A percentile compares a stretch with the other conserved stretches of the same genome.
phyloP scores from a whole-genome alignment of 2,113 vertebrate species.

The Argyrosomus japonicus region DNA sequence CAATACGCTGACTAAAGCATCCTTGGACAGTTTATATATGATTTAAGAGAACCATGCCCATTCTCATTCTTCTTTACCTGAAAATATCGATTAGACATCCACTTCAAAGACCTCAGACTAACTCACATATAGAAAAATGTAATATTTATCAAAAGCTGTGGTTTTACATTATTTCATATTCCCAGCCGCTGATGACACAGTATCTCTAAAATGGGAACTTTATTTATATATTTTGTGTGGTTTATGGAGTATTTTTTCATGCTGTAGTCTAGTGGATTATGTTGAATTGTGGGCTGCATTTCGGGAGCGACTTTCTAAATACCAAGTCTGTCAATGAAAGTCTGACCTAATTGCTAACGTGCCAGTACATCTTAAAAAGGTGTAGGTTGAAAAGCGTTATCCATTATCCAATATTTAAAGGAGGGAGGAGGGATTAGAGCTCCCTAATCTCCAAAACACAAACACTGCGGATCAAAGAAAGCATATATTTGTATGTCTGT shows the following conservation, averaged over 20 bases:
- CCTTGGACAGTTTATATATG: slow-evolving; percentile 1
- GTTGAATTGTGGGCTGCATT: slow-evolving; percentile 19
- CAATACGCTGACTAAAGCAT: slow-evolving; percentile 20
- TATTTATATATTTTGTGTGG: background rate
- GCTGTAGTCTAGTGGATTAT: background rate
- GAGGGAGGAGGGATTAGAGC: slow-evolving; percentile 20
- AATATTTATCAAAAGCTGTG: background rate
- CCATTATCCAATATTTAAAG: slow-evolving; percentile 15
- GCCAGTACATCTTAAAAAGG: slow-evolving; percentile 22
- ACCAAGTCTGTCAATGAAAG: slow-evolving; percentile 23
- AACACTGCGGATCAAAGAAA: slow-evolving; percentile 12
- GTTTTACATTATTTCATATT: background rate
- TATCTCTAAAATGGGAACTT: slow-evolving; percentile 1
- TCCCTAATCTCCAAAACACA: slow-evolving; percentile 29
- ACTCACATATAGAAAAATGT: background rate
- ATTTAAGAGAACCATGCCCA: slow-evolving; percentile 6
- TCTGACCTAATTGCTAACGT: slow-evolving; percentile 9
- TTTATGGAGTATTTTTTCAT: background rate
- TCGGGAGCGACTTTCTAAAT: slow-evolving; percentile 7
- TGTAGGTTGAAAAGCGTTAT: slow-evolving; percentile 8
- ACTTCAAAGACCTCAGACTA: slow-evolving; percentile 3
- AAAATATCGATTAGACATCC: slow-evolving; percentile 16
- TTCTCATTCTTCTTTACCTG: slow-evolving; percentile 2
- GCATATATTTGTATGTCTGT: background rate
- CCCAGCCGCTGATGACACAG: background rate